Evolutionary conservation across 2,113 vertebrate species (phyloP).

Genomic region (Rhodinocichla rosea): DNA sequence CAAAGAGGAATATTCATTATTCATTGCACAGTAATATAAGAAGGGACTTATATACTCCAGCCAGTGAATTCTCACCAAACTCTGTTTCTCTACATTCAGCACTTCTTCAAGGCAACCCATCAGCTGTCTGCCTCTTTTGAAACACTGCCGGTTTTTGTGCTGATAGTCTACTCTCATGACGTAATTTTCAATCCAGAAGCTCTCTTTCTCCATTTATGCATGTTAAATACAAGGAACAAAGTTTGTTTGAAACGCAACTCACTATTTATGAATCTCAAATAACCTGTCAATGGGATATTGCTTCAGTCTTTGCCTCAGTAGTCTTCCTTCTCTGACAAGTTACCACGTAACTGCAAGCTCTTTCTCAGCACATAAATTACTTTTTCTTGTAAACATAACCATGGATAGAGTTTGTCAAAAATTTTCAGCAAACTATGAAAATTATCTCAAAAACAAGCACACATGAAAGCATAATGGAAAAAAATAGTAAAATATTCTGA

Average conservation of each 20-base stretch:
- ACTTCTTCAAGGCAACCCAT: not conserved
- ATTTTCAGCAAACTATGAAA: not conserved
- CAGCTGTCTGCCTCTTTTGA: not conserved
- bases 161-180: not conserved
- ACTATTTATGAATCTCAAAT: not conserved
- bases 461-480: rapidly evolving
- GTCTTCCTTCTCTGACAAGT: not conserved
- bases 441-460: not conserved
- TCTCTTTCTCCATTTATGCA: not conserved
- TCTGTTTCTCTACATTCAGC: not conserved
- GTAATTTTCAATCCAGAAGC: not conserved
- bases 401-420: not conserved
- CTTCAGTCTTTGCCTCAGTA: not conserved
- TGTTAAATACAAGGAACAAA: not conserved
- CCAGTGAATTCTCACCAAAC: not conserved
- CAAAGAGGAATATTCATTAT: not conserved
- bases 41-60: not conserved
- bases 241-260: not conserved
- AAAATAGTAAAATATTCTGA: not conserved
- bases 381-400: not conserved
- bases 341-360: not conserved
- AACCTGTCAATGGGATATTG: not conserved
- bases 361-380: not conserved
- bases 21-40: not conserved
- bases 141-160: not conserved